Conservation (phyloP, 1,140 invertebrate genomes). For the Drosophila rhopaloa region DNA sequence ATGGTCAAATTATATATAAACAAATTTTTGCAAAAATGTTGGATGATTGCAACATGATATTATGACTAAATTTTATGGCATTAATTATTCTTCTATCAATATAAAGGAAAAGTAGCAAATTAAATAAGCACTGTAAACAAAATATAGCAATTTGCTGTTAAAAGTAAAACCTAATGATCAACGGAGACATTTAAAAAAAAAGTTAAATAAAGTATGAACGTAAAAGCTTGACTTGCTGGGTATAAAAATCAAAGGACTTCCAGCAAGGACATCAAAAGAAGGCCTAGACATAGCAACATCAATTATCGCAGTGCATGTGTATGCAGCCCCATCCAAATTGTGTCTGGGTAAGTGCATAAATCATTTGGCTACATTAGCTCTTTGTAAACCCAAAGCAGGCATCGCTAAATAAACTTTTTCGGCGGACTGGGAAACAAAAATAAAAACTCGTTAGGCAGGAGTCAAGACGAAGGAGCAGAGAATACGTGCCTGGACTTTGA, state of each 20-base stretch:
- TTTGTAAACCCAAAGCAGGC: constrained; percentile 25
- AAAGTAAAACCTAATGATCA: too few species aligned
- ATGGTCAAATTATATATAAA: too few species aligned
- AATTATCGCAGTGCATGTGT: constrained; percentile 63
- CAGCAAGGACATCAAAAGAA: constrained; percentile 6
- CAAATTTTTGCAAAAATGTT: too few species aligned
- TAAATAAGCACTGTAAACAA: too few species aligned
- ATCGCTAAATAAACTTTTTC: constrained; percentile 50
- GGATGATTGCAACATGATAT: too few species aligned
- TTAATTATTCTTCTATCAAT: too few species aligned
- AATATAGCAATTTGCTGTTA: too few species aligned
- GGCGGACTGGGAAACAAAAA: constrained; percentile 65
- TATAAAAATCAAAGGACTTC: background rate
- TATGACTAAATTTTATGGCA: too few species aligned
- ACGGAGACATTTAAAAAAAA: too few species aligned
- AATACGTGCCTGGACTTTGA: constrained; percentile 67
- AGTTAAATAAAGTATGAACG: background rate
- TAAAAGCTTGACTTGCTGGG: background rate
- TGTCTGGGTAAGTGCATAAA: constrained; percentile 58
- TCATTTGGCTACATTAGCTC: constrained; percentile 69
- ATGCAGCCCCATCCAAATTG: background rate
- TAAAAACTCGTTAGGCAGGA: constrained; percentile 74
- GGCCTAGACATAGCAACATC: constrained; percentile 60
- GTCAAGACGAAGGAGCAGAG: constrained; percentile 10
- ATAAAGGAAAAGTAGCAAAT: too few species aligned